Evolutionary conservation across 2,888 invertebrate genomes (phyloP), one percentile per base, ranked within the genome.

Genomic region (Deilephila porcellus): DNA sequence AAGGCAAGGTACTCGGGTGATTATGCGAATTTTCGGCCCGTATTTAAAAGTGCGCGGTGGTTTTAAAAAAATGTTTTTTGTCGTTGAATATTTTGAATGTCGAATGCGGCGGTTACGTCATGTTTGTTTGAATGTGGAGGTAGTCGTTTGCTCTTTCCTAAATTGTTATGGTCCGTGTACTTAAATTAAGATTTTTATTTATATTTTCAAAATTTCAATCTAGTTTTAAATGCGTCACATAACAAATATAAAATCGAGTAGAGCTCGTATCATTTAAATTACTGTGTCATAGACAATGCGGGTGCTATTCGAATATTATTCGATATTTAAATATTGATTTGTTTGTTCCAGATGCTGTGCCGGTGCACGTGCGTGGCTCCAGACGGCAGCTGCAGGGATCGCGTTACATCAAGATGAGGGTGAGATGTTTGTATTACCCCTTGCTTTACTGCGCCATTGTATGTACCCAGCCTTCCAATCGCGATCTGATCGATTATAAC

Each of bases 1-100:
- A 64, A 45, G 64, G 64, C 64, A 64, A 64, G 64, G 64, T 64
- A 64, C 64, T 64, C 64, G 64, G 64, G 45, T 64, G 64, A 64
- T 64, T 64, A 64, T 64, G 45, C 64, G 64, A 64, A 64, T 64
- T 64, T 64, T 64, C 45, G 64, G 64, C 64, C 14, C 37, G 64
- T 37, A 64, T 64, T 64, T 64, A 64, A 64, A 64, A 64, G 64
- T 45, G 37, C 20, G 64, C 64, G 64, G 45, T 64, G 64, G 64
- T 64, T 64, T 45, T 45, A 64, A 64, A 64, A 62, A 62, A 64
- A 64, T 64, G 37, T 64, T 64, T 64, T 64, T 63, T 34, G 37
- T 63, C 37, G 45, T 20, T 45, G 45, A 64, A 64, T 64, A 64
- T 64, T 64, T 64, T 64, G 64, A 64, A 64, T 64, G 64, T 64